A percentile compares a stretch with the other conserved stretches of the same genome.
These are phyloP conservation scores for Gnatocerus cornutus DNA, from an alignment of 2,888 invertebrate species.

Conservation along the genomic window DNA sequence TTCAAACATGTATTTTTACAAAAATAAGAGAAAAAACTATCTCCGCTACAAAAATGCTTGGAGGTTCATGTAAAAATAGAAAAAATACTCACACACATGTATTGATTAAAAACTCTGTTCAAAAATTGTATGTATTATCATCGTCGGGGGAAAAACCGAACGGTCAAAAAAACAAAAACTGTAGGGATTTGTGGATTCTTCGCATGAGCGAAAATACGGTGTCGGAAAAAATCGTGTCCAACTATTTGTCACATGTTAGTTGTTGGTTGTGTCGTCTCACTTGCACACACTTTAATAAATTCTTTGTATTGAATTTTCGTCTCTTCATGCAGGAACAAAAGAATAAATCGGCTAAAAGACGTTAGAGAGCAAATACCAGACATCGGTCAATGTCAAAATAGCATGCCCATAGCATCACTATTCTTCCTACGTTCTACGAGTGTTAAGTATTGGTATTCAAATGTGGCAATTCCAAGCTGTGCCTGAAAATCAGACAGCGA, in stretches of 20 bases:
- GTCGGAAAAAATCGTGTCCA: constrained; percentile 54
- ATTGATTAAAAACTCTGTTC: constrained; percentile 72
- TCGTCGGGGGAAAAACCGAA: constrained; percentile 54
- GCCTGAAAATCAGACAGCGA: constrained; percentile 52
- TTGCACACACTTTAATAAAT: constrained; percentile 53
- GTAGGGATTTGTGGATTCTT: constrained; percentile 40
- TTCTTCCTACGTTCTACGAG: constrained; percentile 37
- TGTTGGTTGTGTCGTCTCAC: constrained; percentile 48
- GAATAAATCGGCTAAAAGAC: constrained; percentile 33
- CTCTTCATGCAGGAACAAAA: constrained; percentile 44
- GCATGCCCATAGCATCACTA: constrained; percentile 46
- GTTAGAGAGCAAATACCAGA: constrained; percentile 41
- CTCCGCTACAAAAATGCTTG: constrained; percentile 73
- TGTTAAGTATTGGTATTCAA: constrained; percentile 81
- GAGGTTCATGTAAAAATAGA: constrained; percentile 63
- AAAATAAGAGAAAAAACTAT: constrained; percentile 60
- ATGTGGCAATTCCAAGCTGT: constrained; percentile 71
- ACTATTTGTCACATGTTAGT: constrained; percentile 52
- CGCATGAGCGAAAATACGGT: constrained; percentile 38
- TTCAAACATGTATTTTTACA: constrained; percentile 53
- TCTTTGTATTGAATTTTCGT: constrained; percentile 27
- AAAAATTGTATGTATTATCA: constrained; percentile 36
- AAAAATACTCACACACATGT: constrained; percentile 79
- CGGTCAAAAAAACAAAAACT: constrained; percentile 51
- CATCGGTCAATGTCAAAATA: constrained; percentile 37